These are phyloP conservation scores for Acanthurus leucopareius DNA, from an alignment of 2,797 vertebrate genomes.

Conservation along the genomic window DNA sequence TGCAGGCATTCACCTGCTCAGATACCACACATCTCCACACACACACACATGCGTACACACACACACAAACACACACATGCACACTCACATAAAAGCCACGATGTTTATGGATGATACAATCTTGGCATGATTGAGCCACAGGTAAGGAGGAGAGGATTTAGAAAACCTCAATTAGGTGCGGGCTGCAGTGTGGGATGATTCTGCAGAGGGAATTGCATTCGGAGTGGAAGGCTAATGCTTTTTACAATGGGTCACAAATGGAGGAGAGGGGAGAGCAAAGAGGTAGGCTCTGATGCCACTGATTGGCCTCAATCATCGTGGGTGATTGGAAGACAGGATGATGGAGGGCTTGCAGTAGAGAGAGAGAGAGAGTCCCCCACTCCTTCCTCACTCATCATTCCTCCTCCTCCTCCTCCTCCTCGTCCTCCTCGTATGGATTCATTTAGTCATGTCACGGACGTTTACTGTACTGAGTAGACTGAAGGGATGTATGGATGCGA, in stretches of 20 bases:
- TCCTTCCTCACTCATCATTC: constrained; percentile 25
- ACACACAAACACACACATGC: not conserved
- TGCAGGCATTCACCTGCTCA: not conserved
- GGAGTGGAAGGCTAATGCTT: constrained; percentile 57
- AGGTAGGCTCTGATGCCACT: constrained; percentile 52
- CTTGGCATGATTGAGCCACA: constrained; percentile 65
- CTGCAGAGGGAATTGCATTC: constrained; percentile 48
- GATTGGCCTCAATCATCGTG: constrained; percentile 77
- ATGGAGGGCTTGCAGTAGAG: constrained; percentile 53
- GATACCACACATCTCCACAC: not conserved
- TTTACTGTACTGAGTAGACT: constrained; percentile 1
- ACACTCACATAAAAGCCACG: constrained; percentile 28
- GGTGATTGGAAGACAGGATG: constrained; percentile 71
- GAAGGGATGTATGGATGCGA: constrained; percentile 22
- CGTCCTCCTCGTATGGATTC: constrained; percentile 26
- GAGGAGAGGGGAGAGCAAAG: constrained; percentile 53
- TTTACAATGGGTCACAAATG: constrained; percentile 67
- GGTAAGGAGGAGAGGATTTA: constrained; percentile 59
- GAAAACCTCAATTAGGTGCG: constrained; percentile 68
- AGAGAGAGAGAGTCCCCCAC: constrained; percentile 20
- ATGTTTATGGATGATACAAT: constrained; percentile 73
- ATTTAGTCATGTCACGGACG: constrained; percentile 61
- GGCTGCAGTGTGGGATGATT: constrained; percentile 38
- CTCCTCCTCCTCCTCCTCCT: not conserved
- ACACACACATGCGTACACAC: not conserved